phyloP scores from a whole-genome alignment of 2,797 vertebrate genomes.

The Pseudochirops cupreus region DNA sequence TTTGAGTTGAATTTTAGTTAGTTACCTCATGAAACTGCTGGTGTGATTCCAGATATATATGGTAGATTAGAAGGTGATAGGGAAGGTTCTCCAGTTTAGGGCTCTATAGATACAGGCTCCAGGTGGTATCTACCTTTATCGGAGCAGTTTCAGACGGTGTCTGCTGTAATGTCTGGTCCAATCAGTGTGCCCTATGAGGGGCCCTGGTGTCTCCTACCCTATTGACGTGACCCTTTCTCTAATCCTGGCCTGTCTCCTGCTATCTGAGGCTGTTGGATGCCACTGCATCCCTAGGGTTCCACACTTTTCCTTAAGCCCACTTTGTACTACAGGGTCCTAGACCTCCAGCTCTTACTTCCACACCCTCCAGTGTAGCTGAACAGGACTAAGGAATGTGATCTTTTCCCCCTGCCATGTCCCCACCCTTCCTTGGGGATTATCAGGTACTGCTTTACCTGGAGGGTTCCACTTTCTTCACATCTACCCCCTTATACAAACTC shows the following conservation, averaged over 20 bases:
- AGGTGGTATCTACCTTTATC: background rate
- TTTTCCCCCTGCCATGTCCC: background rate
- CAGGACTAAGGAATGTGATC: background rate
- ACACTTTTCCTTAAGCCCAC: background rate
- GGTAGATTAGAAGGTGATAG: background rate
- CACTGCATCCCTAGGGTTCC: background rate
- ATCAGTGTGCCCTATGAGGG: background rate
- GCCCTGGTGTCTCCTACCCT: background rate
- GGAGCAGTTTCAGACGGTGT: background rate
- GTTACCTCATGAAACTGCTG: background rate
- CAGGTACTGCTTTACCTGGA: background rate
- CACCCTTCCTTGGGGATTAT: background rate
- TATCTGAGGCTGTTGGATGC: background rate
- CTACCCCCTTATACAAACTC: background rate
- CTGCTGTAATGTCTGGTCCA: background rate
- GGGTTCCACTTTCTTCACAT: background rate
- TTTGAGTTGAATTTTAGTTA: background rate
- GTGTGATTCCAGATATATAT: slow-evolving; percentile 1
- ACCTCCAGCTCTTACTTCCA: background rate
- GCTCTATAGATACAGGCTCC: background rate
- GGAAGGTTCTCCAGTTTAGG: background rate
- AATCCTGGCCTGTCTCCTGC: background rate
- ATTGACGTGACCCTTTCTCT: background rate
- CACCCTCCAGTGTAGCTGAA: background rate
- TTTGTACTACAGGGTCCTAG: background rate